Evolutionary conservation across 2,113 vertebrate species (phyloP), one percentile per base, ranked within the genome.

Genomic region (Poeciliopsis retropinna): DNA sequence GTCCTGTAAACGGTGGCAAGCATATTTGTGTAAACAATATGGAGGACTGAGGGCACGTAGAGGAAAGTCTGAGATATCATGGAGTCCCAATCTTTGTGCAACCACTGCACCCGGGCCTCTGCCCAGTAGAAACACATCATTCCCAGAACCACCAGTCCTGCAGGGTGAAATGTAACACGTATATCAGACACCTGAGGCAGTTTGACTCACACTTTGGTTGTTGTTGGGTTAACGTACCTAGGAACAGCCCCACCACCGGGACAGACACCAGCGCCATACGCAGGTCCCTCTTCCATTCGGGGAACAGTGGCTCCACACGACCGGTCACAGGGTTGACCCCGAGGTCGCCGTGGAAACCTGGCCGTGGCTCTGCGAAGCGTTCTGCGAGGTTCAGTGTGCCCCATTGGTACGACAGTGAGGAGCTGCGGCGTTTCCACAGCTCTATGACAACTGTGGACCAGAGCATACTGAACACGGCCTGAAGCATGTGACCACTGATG

Each of bases 371-470:
- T 0, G 94, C 91, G 1, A 95, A 95, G 37, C 91, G 91, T 47
- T 94, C 93, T 0, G 94, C 85, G 1, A 95, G 90, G 41, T 91
- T 75, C 72, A 94, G 67, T 11, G 88, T 92, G 10, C 95, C 95
- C 95, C 95, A 96, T 32, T 75, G 86, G 88, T 94, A 95, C 12
- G 95, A 93, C 17, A 94, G 84, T 1, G 88, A 66, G 3, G 92
- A 64, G 70, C 94, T 95, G 9, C 93, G 90, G 2, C 95, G 90
- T 65, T 96, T 96, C 95, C 95, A 96, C 72, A 95, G 34, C 91
- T 95, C 95, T 82, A 96, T 93, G 41, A 95, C 67, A 32, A 96
- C 78, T 0, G 95, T 95, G 69, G 94, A 95, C 95, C 95, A 96
- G 14, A 95, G 76, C 92, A 96, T 94, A 85, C 94, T 95, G 88